A percentile compares a stretch with the other conserved stretches of the same genome.
Conservation (phyloP, 2,888 invertebrate species). For the Gandaritis pyraliata region DNA sequence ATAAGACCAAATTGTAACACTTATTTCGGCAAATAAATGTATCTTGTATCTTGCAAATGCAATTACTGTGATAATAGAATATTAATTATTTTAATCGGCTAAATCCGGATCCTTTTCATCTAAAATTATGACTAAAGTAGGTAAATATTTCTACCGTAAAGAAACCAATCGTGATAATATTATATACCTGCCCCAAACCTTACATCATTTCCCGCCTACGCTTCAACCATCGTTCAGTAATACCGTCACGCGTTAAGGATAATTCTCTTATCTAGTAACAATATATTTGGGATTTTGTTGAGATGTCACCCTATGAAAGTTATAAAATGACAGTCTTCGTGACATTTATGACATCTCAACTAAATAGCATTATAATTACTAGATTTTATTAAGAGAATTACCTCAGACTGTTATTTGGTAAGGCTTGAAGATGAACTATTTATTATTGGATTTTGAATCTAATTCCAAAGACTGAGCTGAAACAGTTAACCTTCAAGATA, state of each 20-base stretch:
- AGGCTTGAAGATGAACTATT: conserved; percentile 32
- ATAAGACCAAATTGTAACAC: too few relatives aligned
- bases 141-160: conserved; percentile 14
- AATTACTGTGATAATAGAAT: too few relatives aligned
- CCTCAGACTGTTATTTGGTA: conserved; percentile 25
- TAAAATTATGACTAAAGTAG: conserved; percentile 12
- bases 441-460: conserved; percentile 17
- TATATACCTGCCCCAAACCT: conserved; percentile 31
- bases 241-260: conserved; percentile 33
- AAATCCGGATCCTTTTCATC: conserved; percentile 2
- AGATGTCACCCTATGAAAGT: too few relatives aligned
- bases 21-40: too few relatives aligned
- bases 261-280: too few relatives aligned
- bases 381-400: too few relatives aligned
- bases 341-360: too few relatives aligned
- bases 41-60: too few relatives aligned
- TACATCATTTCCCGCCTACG: conserved; percentile 24
- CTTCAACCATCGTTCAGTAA: conserved; percentile 32
- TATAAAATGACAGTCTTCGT: too few relatives aligned
- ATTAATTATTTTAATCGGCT: too few relatives aligned
- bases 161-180: conserved; percentile 26
- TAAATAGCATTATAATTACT: too few relatives aligned
- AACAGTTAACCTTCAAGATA: conserved; percentile 7
- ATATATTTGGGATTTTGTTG: too few relatives aligned
- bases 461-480: conserved; percentile 13